Base-by-base conservation (phyloP, 2,797 vertebrate species). In the Hyperoplus immaculatus region DNA sequence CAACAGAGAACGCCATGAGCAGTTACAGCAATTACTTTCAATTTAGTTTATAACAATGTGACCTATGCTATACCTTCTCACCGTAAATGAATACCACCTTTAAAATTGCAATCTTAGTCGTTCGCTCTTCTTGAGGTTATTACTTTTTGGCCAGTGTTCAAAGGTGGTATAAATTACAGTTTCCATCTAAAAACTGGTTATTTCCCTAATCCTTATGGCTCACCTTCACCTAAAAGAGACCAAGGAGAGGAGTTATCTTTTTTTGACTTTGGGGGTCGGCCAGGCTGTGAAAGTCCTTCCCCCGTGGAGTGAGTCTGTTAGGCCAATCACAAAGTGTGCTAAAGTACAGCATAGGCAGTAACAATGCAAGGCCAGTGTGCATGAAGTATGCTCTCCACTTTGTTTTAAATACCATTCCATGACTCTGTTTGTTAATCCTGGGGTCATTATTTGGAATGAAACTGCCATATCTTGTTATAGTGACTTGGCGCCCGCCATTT, bases 381-480 rank as follows among this genome's bases (percentile, higher is more conserved):
- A 61, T 80, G 56, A 60, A 85, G 78, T 29, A 29, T 29, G 29
- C 76, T 69, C 84, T 80, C 71, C 5, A 45, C 72, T 89, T 82
- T 67, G 76, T 88, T 90, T 83, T 88, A 89, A 93, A 92, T 87
- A 88, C 81, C 75, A 85, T 84, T 89, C 83, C 83, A 88, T 82
- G 74, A 84, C 78, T 83, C 74, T 91, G 88, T 86, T 89, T 90
- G 86, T 89, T 91, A 91, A 91, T 89, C 85, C 77, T 81, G 70
- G 84, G 87, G 87, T 89, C 89, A 84, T 92, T 89, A 91, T 89
- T 91, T 91, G 86, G 87, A 91, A 90, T 86, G 82, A 90, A 92
- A 89, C 91, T 92, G 90, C 91, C 89, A 91, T 87, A 88, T 90
- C 88, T 90, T 81, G 84, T 93, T 93, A 92, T 82, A 85, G 82